phyloP scores from a whole-genome alignment of 1,140 invertebrate species.

The Diuraphis noxia region DNA sequence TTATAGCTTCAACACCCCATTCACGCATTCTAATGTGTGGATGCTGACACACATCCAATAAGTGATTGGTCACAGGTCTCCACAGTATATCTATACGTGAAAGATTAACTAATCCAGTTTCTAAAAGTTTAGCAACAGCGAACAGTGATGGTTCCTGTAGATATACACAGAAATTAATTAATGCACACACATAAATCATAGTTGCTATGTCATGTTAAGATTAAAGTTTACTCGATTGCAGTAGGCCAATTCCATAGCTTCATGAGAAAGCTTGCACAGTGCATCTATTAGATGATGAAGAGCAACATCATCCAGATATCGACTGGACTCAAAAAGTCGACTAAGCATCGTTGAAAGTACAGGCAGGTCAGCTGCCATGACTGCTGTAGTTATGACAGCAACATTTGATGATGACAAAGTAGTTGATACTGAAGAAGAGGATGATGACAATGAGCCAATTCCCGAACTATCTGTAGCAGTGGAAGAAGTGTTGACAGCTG shows the following conservation, averaged over 20 bases:
- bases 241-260: conserved; percentile 96
- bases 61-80: conserved; percentile 94
- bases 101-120: conserved; percentile 95
- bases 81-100: conserved; percentile 91
- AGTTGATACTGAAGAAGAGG: conserved; percentile 67
- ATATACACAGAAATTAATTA: conserved; percentile 56
- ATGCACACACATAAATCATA: conserved; percentile 52
- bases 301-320: conserved; percentile 90
- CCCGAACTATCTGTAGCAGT: background rate
- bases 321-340: conserved; percentile 90
- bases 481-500: background rate
- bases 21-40: conserved; percentile 92
- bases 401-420: conserved; percentile 2
- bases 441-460: background rate
- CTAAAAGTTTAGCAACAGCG: conserved; percentile 94
- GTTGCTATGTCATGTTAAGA: background rate
- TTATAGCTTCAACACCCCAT: conserved; percentile 97
- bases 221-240: conserved; percentile 77
- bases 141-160: conserved; percentile 90
- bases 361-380: conserved; percentile 93
- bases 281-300: conserved; percentile 96
- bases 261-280: conserved; percentile 91
- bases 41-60: conserved; percentile 94
- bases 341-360: conserved; percentile 91
- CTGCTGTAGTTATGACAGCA: conserved; percentile 91